Percentiles rank a stretch among this genome's conserved stretches.
phyloP scores from a whole-genome alignment of 2,888 invertebrate species.

The Drosophila peninsularis region DNA sequence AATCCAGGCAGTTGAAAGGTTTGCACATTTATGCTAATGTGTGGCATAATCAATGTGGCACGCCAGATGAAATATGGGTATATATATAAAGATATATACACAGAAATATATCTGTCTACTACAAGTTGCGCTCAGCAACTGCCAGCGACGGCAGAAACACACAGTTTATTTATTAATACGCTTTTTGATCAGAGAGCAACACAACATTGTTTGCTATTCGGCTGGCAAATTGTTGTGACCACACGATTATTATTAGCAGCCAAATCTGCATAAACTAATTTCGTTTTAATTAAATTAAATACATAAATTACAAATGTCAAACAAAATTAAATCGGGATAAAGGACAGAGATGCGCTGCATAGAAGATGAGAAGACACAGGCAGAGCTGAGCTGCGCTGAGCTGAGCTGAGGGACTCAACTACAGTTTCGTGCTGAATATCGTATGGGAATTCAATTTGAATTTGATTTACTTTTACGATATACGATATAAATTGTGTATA shows the following conservation, averaged over 20 bases:
- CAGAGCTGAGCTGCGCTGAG: not conserved
- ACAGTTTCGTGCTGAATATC: too few relatives aligned
- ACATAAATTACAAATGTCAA: constrained; percentile 35
- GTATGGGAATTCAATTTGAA: too few relatives aligned
- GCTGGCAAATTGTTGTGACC: constrained; percentile 19
- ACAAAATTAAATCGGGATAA: not conserved
- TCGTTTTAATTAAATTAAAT: constrained; percentile 46
- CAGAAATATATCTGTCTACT: not conserved
- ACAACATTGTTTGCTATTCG: constrained; percentile 6
- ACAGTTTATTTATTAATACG: constrained; percentile 7
- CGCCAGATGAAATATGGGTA: constrained; percentile 22
- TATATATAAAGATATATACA: not conserved
- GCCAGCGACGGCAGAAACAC: not conserved
- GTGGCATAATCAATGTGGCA: constrained; percentile 50
- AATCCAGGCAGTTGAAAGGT: constrained; percentile 29
- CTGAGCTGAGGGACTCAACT: too few relatives aligned
- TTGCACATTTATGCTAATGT: constrained; percentile 52
- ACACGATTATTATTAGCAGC: constrained; percentile 18
- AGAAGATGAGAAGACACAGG: not conserved
- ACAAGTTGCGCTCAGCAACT: not conserved
- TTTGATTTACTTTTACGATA: not conserved
- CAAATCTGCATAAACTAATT: constrained; percentile 30
- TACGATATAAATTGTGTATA: not conserved
- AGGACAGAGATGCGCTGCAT: constrained; percentile 1
- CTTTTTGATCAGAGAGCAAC: constrained; percentile 28